Base-by-base conservation (phyloP, 2,888 invertebrate genomes). In the Parascotia fuliginaria region DNA sequence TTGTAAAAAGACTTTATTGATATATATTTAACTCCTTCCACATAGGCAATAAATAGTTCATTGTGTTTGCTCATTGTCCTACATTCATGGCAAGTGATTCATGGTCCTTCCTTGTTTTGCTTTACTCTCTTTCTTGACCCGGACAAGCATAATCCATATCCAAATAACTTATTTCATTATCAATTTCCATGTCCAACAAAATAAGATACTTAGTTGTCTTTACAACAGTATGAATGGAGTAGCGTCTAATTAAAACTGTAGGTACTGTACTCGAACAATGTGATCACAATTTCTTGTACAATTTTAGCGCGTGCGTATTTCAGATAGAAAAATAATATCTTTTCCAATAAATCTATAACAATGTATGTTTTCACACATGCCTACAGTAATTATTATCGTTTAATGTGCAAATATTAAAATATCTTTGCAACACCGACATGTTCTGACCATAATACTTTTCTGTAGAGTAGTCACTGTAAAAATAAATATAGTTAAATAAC, bases 391-490 rank as follows among this genome's bases (percentile, higher is more conserved):
- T 80, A 83, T 81, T 80, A 83, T 81, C 79, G 69, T 84, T 73
- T 88, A 90, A 83, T 77, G 81, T 85, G 85, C 83, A 90, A 87
- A 83, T 77, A 83, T 82, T 84, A 77, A 90, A 89, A 89, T 83
- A 85, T 88, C 83, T 91, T 85, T 89, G 89, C 74, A 89, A 88
- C 87, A 81, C 84, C 88, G 64, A 86, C 83, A 89, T 82, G 76
- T 85, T 89, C 86, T 82, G 83, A 87, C 80, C 86, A 87, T 83
- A 82, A 91, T 67, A 81, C 87, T 82, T 86, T 86, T 87, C 89
- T 88, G 91, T 87, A 81, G 92, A 87, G 88, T 78, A 73, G 89
- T 81, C 90, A 91, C 91, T 92, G 92, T 90, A 92, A 92, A 91
- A 90, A 92, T 81, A 92, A 92, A 92, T 89, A 85, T 83, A 88